Base-by-base conservation (phyloP, 2,797 vertebrate genomes). In the Falco novaeseelandiae region DNA sequence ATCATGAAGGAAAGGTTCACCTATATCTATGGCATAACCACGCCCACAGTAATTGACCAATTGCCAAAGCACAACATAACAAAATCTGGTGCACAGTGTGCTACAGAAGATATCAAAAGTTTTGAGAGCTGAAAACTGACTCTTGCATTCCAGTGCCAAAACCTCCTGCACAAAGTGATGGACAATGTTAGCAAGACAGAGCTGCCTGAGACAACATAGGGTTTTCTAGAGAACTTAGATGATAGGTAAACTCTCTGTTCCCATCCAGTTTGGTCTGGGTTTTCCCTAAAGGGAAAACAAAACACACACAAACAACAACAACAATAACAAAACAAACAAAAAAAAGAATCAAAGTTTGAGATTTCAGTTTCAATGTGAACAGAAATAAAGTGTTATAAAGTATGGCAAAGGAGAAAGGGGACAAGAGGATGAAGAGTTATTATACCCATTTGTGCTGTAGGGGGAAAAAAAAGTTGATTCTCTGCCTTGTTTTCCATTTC, bases 11-110 rank as follows among this genome's bases (percentile, higher is more conserved):
- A 61, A 69, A 19, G 9, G 1, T 8, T 79, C 8, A 42, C 3
- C 10, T 83, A 20, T 51, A 67, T 83, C n/a, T 66, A 19, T 44
- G 23, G 5, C 8, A 9, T 51, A 38, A 54, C 6, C 6, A 29
- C 12, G 1, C 1, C 1, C 25, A 23, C 12, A 55, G 27, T 52
- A 38, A 57, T 2, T 16, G 12, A 66, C 8, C 7, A n/a, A 14
- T 13, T 54, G 19, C 9, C 8, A 40, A 58, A 55, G 9, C 5
- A 59, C 6, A 30, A 14, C 5, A 2, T 25, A 58, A 22, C 5
- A 44, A 46, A 38, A 36, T 42, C n/a, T 63, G 11, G 22, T 51
- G 25, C 9, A 58, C 21, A 51, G 4, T 8, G 4, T 61, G 8
- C 42, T 13, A 11, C 34, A 67, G 26, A 79, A 79, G 10, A 38